A percentile compares a stretch with the other conserved stretches of the same genome.
phyloP scores from a whole-genome alignment of 2,113 vertebrate genomes.

The Prinia subflava region DNA sequence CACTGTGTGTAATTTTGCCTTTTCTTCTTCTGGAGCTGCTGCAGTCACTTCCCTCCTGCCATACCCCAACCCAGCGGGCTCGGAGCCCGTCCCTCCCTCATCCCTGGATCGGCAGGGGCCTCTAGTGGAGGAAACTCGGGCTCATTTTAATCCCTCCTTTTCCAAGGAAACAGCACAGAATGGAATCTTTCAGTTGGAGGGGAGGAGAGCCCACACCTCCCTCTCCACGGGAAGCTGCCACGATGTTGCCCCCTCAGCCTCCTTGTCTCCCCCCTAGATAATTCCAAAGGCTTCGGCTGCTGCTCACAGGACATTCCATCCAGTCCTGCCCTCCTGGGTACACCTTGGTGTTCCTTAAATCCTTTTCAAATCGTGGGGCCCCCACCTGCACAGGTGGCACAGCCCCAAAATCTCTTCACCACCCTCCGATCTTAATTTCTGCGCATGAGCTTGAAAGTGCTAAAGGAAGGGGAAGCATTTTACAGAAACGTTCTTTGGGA shows the following conservation, averaged over 20 bases:
- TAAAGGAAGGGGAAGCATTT: neutral
- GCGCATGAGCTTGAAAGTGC: neutral
- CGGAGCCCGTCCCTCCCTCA: rapidly evolving
- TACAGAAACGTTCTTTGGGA: neutral
- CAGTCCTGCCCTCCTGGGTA: neutral
- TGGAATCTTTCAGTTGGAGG: neutral
- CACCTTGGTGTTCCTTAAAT: neutral
- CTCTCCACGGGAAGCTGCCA: neutral
- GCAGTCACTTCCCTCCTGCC: neutral
- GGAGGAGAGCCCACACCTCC: neutral
- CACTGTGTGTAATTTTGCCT: neutral
- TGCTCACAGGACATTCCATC: neutral
- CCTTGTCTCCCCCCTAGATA: neutral
- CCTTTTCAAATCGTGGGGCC: neutral
- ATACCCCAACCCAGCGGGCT: rapidly evolving
- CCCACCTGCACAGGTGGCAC: neutral
- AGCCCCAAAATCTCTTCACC: neutral
- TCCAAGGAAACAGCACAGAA: neutral
- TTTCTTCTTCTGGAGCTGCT: neutral
- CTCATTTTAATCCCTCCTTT: neutral
- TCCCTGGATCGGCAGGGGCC: neutral
- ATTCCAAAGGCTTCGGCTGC: neutral
- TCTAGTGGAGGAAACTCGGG: neutral
- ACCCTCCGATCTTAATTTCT: neutral
- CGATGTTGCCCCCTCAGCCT: neutral